phyloP scores from a whole-genome alignment of 53 echinoderm and acorn worm genomes.

The Luidia sarsii region DNA sequence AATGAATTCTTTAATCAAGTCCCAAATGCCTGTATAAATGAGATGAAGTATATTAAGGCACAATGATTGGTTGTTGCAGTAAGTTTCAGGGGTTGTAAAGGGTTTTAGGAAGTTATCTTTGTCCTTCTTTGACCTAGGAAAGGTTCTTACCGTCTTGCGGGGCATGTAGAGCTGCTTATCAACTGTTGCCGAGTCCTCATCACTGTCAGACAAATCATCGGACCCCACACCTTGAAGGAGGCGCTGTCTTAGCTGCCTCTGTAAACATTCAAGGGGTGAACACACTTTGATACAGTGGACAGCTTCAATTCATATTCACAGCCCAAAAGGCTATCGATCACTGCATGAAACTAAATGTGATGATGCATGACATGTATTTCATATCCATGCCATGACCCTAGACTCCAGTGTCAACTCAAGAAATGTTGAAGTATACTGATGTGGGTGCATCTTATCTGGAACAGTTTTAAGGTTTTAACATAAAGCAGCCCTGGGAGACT shows the following conservation, averaged over 20 bases:
- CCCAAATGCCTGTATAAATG: neutral
- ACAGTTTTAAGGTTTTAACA: too few species aligned
- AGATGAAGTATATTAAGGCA: neutral
- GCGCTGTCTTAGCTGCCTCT: conserved; percentile 40
- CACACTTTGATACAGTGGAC: neutral
- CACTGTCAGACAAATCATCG: conserved; percentile 16
- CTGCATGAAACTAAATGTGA: neutral
- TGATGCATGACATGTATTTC: too few species aligned
- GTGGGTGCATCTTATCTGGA: too few species aligned
- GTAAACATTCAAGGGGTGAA: neutral
- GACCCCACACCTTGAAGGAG: conserved; percentile 13
- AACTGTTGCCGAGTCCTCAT: conserved; percentile 15
- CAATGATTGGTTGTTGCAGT: neutral
- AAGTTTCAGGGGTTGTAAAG: too few species aligned
- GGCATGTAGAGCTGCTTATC: conserved; percentile 5
- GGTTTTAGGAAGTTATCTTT: neutral
- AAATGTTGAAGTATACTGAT: too few species aligned
- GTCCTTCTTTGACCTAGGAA: neutral
- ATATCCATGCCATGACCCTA: too few species aligned
- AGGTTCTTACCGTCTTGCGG: neutral
- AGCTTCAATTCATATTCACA: neutral
- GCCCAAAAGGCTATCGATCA: neutral
- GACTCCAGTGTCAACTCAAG: too few species aligned
- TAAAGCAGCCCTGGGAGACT: too few species aligned
- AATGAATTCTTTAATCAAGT: too few species aligned